Conservation (phyloP, 2,888 invertebrate genomes). For the Augochlorella aurata region DNA sequence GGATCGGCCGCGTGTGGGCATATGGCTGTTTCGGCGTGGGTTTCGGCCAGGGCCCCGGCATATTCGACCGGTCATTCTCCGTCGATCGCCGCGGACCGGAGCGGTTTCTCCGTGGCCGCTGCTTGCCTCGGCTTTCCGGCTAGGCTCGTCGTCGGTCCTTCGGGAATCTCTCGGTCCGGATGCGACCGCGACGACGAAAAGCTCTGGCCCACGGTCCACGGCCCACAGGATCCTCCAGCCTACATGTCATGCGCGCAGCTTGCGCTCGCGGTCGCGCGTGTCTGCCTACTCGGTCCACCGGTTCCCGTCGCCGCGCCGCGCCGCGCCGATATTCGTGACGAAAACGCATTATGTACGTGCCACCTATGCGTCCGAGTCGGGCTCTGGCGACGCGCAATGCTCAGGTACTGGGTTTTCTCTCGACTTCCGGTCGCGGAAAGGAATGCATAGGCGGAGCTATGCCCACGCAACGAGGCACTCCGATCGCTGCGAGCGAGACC, state of each 20-base stretch:
- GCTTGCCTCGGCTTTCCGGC: background rate
- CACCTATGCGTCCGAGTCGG: constrained; percentile 55
- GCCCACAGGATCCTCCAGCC: constrained; percentile 49
- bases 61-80: constrained; percentile 77
- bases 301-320: constrained; percentile 45
- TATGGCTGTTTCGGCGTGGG: constrained; percentile 72
- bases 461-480: constrained; percentile 63
- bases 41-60: constrained; percentile 74
- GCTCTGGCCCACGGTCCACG: constrained; percentile 38
- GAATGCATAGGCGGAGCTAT: constrained; percentile 67
- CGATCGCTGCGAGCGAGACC: constrained; percentile 42
- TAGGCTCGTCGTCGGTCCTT: background rate
- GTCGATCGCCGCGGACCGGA: constrained; percentile 65
- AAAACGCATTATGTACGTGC: constrained; percentile 52
- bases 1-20: constrained; percentile 60
- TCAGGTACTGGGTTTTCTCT: constrained; percentile 63
- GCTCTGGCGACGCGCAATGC: constrained; percentile 53
- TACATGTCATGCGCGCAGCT: constrained; percentile 46
- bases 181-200: too few species aligned
- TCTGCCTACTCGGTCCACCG: constrained; percentile 63
- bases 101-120: background rate
- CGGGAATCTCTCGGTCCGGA: too few species aligned
- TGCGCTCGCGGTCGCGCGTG: constrained; percentile 10
- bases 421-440: constrained; percentile 67
- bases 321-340: constrained; percentile 55